Conservation (phyloP, 92 coral and sea anemone genomes). For the Actinernus sp. region DNA sequence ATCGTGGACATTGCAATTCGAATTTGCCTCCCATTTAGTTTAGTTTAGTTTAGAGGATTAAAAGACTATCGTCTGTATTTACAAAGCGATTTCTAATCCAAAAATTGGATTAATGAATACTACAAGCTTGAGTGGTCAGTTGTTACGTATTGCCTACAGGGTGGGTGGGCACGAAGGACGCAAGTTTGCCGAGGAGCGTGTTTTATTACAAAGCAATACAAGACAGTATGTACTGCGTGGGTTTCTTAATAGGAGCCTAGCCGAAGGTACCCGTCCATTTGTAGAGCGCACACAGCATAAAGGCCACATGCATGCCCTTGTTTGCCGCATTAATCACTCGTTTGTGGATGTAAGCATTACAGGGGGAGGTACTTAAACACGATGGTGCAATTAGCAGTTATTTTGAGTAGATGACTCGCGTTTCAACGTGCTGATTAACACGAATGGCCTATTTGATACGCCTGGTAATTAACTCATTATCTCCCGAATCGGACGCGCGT, state of each 20-base stretch:
- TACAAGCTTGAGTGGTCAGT: not conserved
- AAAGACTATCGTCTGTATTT: conserved; percentile 5
- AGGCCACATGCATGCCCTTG: not conserved
- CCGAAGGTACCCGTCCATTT: too few relatives aligned
- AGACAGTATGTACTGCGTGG: too few relatives aligned
- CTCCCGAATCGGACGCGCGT: conserved; percentile 39
- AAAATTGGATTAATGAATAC: conserved; percentile 51
- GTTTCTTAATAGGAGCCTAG: too few relatives aligned
- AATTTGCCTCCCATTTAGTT: conserved; percentile 50
- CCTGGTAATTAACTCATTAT: conserved; percentile 72
- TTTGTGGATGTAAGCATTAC: conserved; percentile 1
- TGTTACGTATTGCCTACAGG: too few relatives aligned
- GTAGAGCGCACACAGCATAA: too few relatives aligned
- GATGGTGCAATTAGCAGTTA: conserved; percentile 74
- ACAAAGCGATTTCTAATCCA: conserved; percentile 33
- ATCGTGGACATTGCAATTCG: conserved; percentile 12
- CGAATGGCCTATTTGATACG: conserved; percentile 21
- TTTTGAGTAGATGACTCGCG: conserved; percentile 62
- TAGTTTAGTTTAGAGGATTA: conserved; percentile 19
- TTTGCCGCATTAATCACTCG: not conserved
- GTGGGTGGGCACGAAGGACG: not conserved
- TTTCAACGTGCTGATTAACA: conserved; percentile 41
- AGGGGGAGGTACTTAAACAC: conserved; percentile 52
- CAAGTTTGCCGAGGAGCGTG: not conserved
- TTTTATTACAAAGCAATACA: too few relatives aligned